Percentiles rank a stretch among this genome's conserved stretches.
Evolutionary conservation across 2,888 invertebrate genomes (phyloP).

Genomic region (Phalangium opilio): DNA sequence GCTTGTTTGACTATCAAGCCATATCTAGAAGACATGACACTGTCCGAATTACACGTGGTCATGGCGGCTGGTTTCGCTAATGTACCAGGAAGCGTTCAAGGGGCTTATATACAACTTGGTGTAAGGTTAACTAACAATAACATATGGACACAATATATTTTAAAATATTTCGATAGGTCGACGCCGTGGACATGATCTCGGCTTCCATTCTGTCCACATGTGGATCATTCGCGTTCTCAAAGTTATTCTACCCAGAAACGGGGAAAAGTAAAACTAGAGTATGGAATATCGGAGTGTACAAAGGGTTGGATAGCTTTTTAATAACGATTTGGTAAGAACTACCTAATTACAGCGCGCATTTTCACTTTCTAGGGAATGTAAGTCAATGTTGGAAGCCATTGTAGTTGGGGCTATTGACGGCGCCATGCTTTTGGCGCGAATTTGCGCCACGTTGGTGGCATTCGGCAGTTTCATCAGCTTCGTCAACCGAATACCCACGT

Average conservation of each 20-base stretch:
- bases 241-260: conserved; percentile 81
- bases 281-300: conserved; percentile 52
- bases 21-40: not conserved
- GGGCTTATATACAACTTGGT: not conserved
- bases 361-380: too few species aligned
- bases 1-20: not conserved
- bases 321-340: too few species aligned
- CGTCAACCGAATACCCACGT: too few species aligned
- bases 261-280: conserved; percentile 58
- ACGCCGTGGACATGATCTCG: conserved; percentile 71
- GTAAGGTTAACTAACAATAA: too few species aligned
- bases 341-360: too few species aligned
- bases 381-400: too few species aligned
- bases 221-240: conserved; percentile 72
- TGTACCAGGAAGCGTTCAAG: not conserved
- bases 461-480: too few species aligned
- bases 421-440: too few species aligned
- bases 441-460: too few species aligned
- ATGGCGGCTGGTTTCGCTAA: not conserved
- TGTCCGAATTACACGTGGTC: not conserved
- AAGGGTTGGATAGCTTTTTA: conserved; percentile 51
- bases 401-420: too few species aligned
- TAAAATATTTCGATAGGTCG: too few species aligned
- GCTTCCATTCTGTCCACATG: conserved; percentile 95
- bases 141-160: too few species aligned